Evolutionary conservation across 2,797 vertebrate genomes (phyloP), one percentile per base, ranked within the genome.

Genomic region (Mormyrus hasselquistii): DNA sequence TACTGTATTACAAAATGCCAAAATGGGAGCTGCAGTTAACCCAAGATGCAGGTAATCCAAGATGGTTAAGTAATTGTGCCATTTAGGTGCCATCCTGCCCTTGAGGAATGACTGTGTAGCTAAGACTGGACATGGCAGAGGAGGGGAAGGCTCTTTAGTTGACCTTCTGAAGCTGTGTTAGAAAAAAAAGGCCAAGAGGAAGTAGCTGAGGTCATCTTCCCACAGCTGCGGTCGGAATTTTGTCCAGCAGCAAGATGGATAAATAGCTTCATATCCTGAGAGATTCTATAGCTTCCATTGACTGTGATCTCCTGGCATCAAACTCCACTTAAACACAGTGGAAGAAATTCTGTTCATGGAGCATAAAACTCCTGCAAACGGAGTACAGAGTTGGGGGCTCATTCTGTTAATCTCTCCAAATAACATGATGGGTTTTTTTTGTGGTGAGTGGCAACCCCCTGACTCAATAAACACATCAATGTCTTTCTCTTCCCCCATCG

Each of bases 141-240:
- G 10, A 79, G n/a, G 10, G 41, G 22, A 52, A 5, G 47, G 38
- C 38, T 47, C n/a, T 84, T 83, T 7, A 22, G 41, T 9, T 12
- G 47, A 44, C 19, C 4, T n/a, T 52, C n/a, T 52, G 47, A 52
- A 52, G 82, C 22, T 4, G 19, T 52, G 82, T 22, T 14, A 22
- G 82, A 8, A 84, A 49, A 50, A 9, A 83, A n/a, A 49, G 16
- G 10, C 41, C 16, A 52, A 84, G 41, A 49, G 82, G 41, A 50
- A 84, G 82, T 4, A n/a, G 82, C 47, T 84, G 82, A 84, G 82
- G 82, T 84, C 82, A 84, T 84, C 19, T 84, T 84, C 47, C 82
- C 82, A 84, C 82, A 50, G 82, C 82, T 52, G 82, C 44, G 9
- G 19, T 14, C 7, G 82, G 44, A 19, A 79, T 79, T 84, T 84